These are phyloP conservation scores for Nebria brevicollis DNA, from an alignment of 2,888 invertebrate species.

Conservation along the genomic window DNA sequence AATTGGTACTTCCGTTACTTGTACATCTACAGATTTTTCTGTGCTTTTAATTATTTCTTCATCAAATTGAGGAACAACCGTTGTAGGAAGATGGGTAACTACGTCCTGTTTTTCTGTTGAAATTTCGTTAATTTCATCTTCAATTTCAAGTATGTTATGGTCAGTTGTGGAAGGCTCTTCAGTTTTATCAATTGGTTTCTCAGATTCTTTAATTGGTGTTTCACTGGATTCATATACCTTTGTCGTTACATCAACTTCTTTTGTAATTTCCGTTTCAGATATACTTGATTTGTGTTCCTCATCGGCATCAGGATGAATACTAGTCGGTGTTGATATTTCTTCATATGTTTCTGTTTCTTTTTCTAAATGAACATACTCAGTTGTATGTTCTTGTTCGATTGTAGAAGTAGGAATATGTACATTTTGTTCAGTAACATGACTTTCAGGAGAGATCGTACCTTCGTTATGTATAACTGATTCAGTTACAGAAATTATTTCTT, in stretches of 20 bases:
- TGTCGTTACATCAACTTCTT: constrained; percentile 20
- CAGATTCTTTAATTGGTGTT: constrained; percentile 40
- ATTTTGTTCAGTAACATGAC: constrained; percentile 35
- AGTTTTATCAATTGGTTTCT: constrained; percentile 24
- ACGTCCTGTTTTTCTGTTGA: constrained; percentile 13
- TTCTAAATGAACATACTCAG: constrained; percentile 46
- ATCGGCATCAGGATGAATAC: constrained; percentile 22
- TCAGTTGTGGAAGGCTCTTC: constrained; percentile 30
- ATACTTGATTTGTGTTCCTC: constrained; percentile 52
- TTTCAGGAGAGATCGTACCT: constrained; percentile 10
- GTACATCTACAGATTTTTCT: constrained; percentile 40
- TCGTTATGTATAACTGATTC: constrained; percentile 16
- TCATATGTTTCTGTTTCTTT: constrained; percentile 47
- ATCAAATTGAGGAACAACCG: not conserved
- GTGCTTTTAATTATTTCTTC: constrained; percentile 29
- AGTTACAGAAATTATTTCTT: constrained; percentile 4
- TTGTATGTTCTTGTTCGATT: constrained; percentile 34
- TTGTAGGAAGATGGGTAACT: not conserved
- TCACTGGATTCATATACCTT: constrained; percentile 30
- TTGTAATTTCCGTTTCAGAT: constrained; percentile 3
- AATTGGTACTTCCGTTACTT: not conserved
- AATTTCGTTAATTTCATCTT: not conserved
- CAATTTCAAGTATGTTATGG: constrained; percentile 28
- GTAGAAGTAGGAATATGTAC: constrained; percentile 47
- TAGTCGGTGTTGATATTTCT: constrained; percentile 24